These are phyloP conservation scores for Cyphomyrmex costatus DNA, from an alignment of 1,140 invertebrate species.

Conservation along the genomic window DNA sequence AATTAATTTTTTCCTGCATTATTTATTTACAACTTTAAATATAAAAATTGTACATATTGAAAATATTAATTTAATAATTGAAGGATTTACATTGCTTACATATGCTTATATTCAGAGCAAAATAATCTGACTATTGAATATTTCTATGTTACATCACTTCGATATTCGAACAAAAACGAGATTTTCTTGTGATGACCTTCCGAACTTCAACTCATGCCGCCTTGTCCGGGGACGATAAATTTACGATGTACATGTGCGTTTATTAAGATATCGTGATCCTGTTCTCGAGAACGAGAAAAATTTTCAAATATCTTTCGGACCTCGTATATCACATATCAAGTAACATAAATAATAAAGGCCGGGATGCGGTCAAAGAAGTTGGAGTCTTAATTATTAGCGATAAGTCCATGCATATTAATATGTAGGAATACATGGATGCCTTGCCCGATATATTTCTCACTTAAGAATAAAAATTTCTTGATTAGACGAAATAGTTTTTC, in stretches of 20 bases:
- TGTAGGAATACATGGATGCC: slow-evolving; percentile 1
- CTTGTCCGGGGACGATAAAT: slow-evolving; percentile 41
- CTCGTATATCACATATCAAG: slow-evolving; percentile 11
- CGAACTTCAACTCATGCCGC: slow-evolving; percentile 49
- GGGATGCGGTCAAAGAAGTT: neutral
- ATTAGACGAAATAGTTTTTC: slow-evolving; percentile 6
- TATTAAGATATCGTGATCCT: slow-evolving; percentile 52
- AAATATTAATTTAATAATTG: neutral
- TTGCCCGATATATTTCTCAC: slow-evolving; percentile 30
- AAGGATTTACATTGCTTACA: neutral
- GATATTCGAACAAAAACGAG: slow-evolving; percentile 28
- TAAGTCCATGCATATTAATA: slow-evolving; percentile 27
- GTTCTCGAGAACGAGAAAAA: slow-evolving; percentile 27
- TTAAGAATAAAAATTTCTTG: slow-evolving; percentile 42
- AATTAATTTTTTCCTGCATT: slow-evolving; percentile 2
- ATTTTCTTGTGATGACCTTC: slow-evolving; percentile 50
- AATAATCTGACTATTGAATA: slow-evolving; percentile 30
- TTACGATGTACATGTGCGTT: slow-evolving; percentile 42
- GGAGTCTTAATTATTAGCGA: slow-evolving; percentile 60
- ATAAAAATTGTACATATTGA: neutral
- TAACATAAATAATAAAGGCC: slow-evolving; percentile 31
- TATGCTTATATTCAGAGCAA: neutral
- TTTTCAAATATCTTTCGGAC: slow-evolving; percentile 39
- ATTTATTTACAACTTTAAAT: neutral
- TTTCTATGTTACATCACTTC: slow-evolving; percentile 43